Percentiles rank a stretch among this genome's conserved stretches.
These are phyloP conservation scores for Taenioides sp. DNA, from an alignment of 2,797 vertebrate species.

Conservation along the genomic window DNA sequence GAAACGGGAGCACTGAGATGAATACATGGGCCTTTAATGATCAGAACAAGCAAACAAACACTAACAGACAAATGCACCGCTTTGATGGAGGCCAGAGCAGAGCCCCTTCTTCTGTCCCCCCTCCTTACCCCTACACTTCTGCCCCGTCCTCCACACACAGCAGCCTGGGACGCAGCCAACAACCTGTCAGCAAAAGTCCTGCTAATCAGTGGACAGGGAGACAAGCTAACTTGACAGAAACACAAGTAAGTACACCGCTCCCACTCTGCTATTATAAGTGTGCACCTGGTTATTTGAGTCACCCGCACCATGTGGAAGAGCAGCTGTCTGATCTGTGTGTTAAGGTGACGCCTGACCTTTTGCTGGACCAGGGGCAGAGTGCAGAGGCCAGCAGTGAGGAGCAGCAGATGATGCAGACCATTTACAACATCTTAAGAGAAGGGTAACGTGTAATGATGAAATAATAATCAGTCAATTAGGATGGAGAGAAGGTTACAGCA, in stretches of 20 bases:
- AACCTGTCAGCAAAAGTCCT: slow-evolving; percentile 29
- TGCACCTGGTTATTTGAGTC: slow-evolving; percentile 14
- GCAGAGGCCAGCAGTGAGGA: slow-evolving; percentile 76
- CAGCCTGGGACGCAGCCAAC: slow-evolving; percentile 50
- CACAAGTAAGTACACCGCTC: slow-evolving; percentile 62
- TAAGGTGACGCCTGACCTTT: slow-evolving; percentile 93
- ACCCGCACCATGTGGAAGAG: slow-evolving; percentile 44
- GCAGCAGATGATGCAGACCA: slow-evolving; percentile 79
- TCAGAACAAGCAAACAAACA: slow-evolving; percentile 46
- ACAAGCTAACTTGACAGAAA: slow-evolving; percentile 45
- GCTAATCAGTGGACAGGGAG: slow-evolving; percentile 53
- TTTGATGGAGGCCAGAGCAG: slow-evolving; percentile 75
- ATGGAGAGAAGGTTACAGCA: too few relatives aligned
- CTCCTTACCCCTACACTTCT: slow-evolving; percentile 56
- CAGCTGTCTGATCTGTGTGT: slow-evolving; percentile 74
- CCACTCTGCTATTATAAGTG: neutral
- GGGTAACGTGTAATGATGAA: slow-evolving; percentile 74
- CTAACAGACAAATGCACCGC: slow-evolving; percentile 80
- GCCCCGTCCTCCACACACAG: slow-evolving; percentile 58
- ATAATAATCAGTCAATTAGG: neutral
- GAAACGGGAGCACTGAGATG: slow-evolving; percentile 42
- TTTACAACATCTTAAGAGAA: slow-evolving; percentile 87
- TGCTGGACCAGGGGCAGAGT: slow-evolving; percentile 89
- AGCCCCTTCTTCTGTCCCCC: slow-evolving; percentile 53
- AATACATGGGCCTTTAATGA: slow-evolving; percentile 54